Percentiles rank a stretch among this genome's conserved stretches.
These are phyloP conservation scores for Vanacampus margaritifer DNA, from an alignment of 2,113 vertebrate genomes.

Conservation along the genomic window DNA sequence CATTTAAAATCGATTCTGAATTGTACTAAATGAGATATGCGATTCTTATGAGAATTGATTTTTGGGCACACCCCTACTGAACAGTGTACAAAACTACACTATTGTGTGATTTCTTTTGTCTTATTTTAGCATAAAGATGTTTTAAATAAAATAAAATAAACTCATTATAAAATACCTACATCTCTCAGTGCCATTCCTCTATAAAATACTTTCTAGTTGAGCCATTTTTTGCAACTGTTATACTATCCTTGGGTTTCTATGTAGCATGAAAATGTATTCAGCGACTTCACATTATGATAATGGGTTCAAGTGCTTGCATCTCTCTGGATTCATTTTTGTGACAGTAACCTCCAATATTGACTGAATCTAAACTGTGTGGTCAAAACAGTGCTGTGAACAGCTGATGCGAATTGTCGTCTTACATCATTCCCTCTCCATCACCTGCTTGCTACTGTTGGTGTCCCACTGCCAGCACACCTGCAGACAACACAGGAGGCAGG, in stretches of 20 bases:
- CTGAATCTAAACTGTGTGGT: slow-evolving; percentile 15
- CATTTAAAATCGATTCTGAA: too few relatives aligned
- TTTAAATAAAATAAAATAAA: too few relatives aligned
- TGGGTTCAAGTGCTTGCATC: background rate
- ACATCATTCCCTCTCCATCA: slow-evolving; percentile 64
- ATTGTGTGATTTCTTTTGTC: too few relatives aligned
- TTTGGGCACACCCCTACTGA: too few relatives aligned
- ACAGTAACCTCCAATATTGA: slow-evolving; percentile 2
- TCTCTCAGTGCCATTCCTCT: background rate
- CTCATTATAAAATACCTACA: too few relatives aligned
- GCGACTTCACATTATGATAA: background rate
- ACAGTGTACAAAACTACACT: too few relatives aligned
- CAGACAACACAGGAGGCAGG: slow-evolving; percentile 34
- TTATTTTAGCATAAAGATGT: too few relatives aligned
- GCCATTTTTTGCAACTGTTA: too few relatives aligned
- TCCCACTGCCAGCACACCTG: slow-evolving; percentile 72
- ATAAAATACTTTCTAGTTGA: too few relatives aligned
- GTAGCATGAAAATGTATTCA: background rate
- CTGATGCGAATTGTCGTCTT: slow-evolving; percentile 35
- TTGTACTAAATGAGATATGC: too few relatives aligned
- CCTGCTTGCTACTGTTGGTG: slow-evolving; percentile 76
- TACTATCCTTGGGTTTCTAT: background rate
- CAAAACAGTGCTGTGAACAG: slow-evolving; percentile 22
- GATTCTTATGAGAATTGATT: too few relatives aligned
- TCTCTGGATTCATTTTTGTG: background rate